Evolutionary conservation across 2,113 vertebrate genomes (phyloP).

Genomic region (Stigmatopora argus): DNA sequence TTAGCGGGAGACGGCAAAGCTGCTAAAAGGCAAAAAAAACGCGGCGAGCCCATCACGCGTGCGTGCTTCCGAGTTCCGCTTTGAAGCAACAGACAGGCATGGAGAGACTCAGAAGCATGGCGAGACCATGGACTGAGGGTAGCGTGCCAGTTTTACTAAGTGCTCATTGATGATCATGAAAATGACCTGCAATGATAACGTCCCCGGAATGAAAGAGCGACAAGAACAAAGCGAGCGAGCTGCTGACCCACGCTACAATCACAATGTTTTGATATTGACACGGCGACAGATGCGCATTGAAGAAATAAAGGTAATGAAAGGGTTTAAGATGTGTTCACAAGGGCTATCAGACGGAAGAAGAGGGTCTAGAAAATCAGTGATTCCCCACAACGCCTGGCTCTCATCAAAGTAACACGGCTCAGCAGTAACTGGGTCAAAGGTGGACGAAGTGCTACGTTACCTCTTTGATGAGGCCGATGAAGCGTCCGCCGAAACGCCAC

Average conservation of each 20-base stretch:
- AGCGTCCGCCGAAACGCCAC: constrained; percentile 92
- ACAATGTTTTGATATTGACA: constrained; percentile 56
- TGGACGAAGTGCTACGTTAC: constrained; percentile 59
- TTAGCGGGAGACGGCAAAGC: constrained; percentile 51
- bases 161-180: constrained; percentile 44
- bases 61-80: constrained; percentile 66
- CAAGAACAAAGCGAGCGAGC: constrained; percentile 65
- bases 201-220: constrained; percentile 48
- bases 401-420: constrained; percentile 6
- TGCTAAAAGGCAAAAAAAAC: constrained; percentile 43
- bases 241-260: constrained; percentile 54
- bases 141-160: constrained; percentile 34
- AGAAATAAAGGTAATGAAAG: constrained; percentile 1
- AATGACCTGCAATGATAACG: constrained; percentile 63
- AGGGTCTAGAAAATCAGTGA: neutral
- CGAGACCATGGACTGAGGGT: constrained; percentile 24
- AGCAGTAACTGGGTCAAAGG: constrained; percentile 25
- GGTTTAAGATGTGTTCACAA: constrained; percentile 9
- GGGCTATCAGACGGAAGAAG: constrained; percentile 2
- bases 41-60: constrained; percentile 66
- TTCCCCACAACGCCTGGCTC: neutral
- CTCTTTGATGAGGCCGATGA: constrained; percentile 96
- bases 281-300: constrained; percentile 19
- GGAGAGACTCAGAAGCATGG: constrained; percentile 41
- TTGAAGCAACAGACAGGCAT: constrained; percentile 57